Evolutionary conservation across 2,113 vertebrate genomes (phyloP).

Genomic region (Varanus salvator): DNA sequence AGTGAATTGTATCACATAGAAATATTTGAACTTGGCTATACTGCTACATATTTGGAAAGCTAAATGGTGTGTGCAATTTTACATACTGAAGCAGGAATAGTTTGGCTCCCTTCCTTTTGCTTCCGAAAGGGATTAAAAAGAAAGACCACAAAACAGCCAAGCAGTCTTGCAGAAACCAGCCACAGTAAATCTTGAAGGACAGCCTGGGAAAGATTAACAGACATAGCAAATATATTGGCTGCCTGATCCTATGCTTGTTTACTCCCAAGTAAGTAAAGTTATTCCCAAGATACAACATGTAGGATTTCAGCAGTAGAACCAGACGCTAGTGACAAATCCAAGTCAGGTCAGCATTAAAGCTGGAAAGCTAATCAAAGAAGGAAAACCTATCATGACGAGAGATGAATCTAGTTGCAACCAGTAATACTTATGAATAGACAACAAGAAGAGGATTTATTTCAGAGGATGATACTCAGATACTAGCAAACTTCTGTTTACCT

Average conservation of each 20-base stretch:
- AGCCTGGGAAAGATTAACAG: neutral
- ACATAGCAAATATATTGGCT: neutral
- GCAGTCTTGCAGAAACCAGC: neutral
- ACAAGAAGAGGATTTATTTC: neutral
- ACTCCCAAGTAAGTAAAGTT: neutral
- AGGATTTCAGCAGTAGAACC: neutral
- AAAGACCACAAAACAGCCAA: neutral
- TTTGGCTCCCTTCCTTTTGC: neutral
- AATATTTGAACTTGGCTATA: neutral
- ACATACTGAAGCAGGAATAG: neutral
- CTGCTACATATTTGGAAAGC: neutral
- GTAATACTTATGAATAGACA: neutral
- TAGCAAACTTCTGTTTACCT: neutral
- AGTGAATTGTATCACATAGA: neutral
- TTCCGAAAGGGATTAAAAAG: neutral
- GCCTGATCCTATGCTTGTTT: neutral
- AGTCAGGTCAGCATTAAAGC: neutral
- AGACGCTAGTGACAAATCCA: neutral
- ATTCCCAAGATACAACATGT: neutral
- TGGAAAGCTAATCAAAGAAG: neutral
- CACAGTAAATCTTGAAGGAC: neutral
- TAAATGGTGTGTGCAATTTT: neutral
- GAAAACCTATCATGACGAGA: neutral
- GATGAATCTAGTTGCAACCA: neutral
- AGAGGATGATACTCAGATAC: neutral